Evolutionary conservation across 2,797 vertebrate species (phyloP).

Genomic region (Cygnus olor): DNA sequence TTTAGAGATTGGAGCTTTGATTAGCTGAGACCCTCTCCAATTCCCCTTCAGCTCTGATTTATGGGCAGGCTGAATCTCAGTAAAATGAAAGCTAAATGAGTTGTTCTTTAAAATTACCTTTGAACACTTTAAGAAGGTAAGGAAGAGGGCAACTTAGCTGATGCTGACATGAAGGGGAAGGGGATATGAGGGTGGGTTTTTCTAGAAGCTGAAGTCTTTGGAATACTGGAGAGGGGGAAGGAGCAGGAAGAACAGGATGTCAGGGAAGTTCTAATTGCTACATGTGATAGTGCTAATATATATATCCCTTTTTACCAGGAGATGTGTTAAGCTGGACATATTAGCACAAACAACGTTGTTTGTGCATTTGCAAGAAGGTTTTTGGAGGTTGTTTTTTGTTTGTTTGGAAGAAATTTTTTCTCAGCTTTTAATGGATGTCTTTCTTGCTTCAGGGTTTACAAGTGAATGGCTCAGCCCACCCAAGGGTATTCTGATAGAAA

Average conservation of each 20-base stretch:
- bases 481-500: neutral
- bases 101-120: slow-evolving; percentile 79
- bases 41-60: slow-evolving; percentile 76
- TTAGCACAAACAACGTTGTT: neutral
- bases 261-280: slow-evolving; percentile 13
- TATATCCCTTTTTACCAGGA: neutral
- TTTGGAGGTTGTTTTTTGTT: neutral
- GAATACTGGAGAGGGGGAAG: neutral
- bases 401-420: neutral
- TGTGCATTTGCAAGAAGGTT: neutral
- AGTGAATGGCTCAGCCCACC: neutral
- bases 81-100: slow-evolving; percentile 80
- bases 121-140: slow-evolving; percentile 72
- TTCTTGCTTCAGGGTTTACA: neutral
- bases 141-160: slow-evolving; percentile 71
- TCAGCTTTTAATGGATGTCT: neutral
- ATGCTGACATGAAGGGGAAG: slow-evolving; percentile 71
- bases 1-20: slow-evolving; percentile 80
- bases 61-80: slow-evolving; percentile 68
- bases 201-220: slow-evolving; percentile 39
- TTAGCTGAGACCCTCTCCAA: slow-evolving; percentile 76
- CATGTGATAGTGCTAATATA: neutral
- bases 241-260: neutral
- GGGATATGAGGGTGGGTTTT: slow-evolving; percentile 24
- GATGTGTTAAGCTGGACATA: neutral